phyloP scores from a whole-genome alignment of 2,888 invertebrate species.

The Rhodophaea formosa region DNA sequence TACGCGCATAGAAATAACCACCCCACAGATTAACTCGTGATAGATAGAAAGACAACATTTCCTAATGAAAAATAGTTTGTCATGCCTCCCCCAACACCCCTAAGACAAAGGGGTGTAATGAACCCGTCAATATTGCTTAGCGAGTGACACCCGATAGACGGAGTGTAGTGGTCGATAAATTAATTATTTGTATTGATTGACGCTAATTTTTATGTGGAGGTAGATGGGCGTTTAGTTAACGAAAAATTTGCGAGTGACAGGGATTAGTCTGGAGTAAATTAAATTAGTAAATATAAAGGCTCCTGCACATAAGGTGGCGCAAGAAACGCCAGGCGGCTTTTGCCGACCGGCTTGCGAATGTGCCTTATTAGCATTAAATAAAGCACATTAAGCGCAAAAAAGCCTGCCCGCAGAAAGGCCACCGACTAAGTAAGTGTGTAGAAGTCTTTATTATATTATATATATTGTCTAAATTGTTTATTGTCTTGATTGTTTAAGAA shows the following conservation, averaged over 20 bases:
- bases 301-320: too few species aligned
- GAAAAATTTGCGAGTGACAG: background rate
- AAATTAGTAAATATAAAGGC: too few species aligned
- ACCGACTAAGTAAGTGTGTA: too few species aligned
- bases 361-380: too few species aligned
- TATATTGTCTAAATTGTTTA: too few species aligned
- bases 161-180: conserved; percentile 12
- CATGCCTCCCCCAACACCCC: conserved; percentile 33
- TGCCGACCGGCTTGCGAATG: too few species aligned
- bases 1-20: conserved; percentile 2
- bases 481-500: too few species aligned
- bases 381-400: too few species aligned
- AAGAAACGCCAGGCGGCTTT: too few species aligned
- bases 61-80: conserved; percentile 16
- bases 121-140: conserved; percentile 63
- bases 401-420: too few species aligned
- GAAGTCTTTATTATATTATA: too few species aligned
- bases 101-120: conserved; percentile 53
- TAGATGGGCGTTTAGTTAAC: background rate
- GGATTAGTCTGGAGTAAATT: too few species aligned
- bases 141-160: conserved; percentile 42
- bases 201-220: conserved; percentile 11
- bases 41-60: conserved; percentile 10
- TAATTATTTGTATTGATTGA: conserved; percentile 15
- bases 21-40: conserved; percentile 9